Evolutionary conservation across 2,888 invertebrate genomes (phyloP).

Genomic region (Diarsia dahlii): DNA sequence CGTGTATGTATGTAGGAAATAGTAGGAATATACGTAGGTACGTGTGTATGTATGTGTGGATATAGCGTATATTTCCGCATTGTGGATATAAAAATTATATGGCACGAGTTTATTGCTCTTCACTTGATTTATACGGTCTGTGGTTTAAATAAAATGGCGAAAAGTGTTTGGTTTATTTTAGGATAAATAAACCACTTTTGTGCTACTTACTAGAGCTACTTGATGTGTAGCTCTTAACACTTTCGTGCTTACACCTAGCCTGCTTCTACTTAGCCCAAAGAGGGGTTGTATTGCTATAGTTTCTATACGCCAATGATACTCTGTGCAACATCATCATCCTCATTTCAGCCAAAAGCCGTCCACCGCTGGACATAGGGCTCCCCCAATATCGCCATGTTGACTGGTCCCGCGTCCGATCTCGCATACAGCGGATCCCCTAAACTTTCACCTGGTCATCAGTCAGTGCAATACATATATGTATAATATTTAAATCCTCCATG

Average conservation of each 20-base stretch:
- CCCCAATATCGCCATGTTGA: no score
- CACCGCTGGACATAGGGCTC: no score
- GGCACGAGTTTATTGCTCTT: slow-evolving; percentile 42
- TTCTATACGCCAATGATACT: neutral
- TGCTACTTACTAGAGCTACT: neutral
- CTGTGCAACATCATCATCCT: neutral
- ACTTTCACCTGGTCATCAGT: no score
- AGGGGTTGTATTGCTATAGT: no score
- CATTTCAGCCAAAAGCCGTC: no score
- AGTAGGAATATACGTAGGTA: neutral
- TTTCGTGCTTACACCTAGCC: neutral
- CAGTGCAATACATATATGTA: neutral
- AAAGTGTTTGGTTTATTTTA: slow-evolving; percentile 14
- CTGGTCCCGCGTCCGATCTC: no score
- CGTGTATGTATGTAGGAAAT: neutral
- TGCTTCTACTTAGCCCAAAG: neutral
- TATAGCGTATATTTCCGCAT: slow-evolving; percentile 41
- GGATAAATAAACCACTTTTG: slow-evolving; percentile 10
- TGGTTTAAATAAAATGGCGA: slow-evolving; percentile 37
- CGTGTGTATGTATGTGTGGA: neutral
- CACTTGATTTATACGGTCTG: slow-evolving; percentile 51
- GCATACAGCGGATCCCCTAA: no score
- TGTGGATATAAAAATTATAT: slow-evolving; percentile 57
- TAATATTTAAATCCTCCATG: neutral
- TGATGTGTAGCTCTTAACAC: slow-evolving; percentile 8